A percentile compares a stretch with the other conserved stretches of the same genome.
Conservation (phyloP, 2,797 vertebrate genomes). For the Gobio occitaniae region DNA sequence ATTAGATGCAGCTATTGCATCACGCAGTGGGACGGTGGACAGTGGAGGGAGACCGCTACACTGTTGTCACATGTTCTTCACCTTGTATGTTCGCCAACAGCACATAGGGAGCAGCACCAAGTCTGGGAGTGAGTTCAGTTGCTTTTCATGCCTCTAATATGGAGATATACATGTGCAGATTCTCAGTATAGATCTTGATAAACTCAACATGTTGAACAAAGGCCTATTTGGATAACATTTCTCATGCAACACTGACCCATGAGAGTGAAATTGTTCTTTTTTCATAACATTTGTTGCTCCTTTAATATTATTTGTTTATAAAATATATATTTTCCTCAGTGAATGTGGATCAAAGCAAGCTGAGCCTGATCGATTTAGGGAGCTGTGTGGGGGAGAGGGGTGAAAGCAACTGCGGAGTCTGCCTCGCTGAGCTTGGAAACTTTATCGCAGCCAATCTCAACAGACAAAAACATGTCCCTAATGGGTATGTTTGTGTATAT, state of each 20-base stretch:
- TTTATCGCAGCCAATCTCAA: constrained; percentile 92
- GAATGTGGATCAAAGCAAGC: constrained; percentile 88
- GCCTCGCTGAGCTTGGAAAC: constrained; percentile 89
- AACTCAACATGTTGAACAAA: background rate
- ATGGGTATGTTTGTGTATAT: constrained; percentile 81
- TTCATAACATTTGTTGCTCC: background rate
- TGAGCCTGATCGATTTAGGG: constrained; percentile 95
- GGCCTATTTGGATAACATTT: constrained; percentile 15
- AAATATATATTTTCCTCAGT: constrained; percentile 73
- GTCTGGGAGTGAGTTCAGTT: constrained; percentile 78
- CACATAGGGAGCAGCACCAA: constrained; percentile 92
- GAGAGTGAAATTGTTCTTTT: background rate
- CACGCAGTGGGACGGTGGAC: constrained; percentile 79
- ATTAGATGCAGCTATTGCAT: constrained; percentile 90
- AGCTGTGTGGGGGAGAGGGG: constrained; percentile 87
- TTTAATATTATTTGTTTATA: background rate
- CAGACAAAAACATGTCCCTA: constrained; percentile 89
- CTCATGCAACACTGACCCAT: background rate
- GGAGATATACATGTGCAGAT: background rate
- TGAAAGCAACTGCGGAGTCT: constrained; percentile 83
- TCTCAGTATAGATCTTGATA: background rate
- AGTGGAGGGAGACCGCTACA: constrained; percentile 80
- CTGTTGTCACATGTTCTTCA: constrained; percentile 98
- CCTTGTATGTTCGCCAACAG: constrained; percentile 92
- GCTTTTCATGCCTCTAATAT: background rate